These are phyloP conservation scores for Baronia brevicornis DNA, from an alignment of 2,888 invertebrate genomes.

Conservation along the genomic window DNA sequence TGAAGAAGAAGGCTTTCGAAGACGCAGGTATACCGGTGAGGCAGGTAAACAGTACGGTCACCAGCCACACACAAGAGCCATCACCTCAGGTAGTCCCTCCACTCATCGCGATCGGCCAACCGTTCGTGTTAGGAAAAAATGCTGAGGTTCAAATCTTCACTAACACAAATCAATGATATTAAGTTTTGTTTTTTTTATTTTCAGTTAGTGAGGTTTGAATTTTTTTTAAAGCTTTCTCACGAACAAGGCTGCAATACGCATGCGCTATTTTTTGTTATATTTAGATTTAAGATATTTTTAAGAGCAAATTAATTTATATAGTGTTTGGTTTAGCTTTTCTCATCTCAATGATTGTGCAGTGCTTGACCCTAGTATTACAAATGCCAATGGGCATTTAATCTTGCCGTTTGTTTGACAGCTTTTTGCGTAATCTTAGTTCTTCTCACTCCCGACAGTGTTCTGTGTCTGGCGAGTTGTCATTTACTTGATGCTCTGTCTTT, in stretches of 20 bases:
- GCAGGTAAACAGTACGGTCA: constrained; percentile 75
- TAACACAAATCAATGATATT: constrained; percentile 36
- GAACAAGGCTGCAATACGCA: constrained; percentile 20
- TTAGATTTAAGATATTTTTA: no score
- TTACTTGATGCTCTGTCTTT: no score
- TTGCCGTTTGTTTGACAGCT: no score
- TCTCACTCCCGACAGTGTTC: no score
- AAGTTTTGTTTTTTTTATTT: constrained; percentile 37
- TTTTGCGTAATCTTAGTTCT: no score
- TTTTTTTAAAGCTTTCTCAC: constrained; percentile 24
- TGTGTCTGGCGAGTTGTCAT: no score
- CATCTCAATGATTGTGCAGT: no score
- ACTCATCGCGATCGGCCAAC: constrained; percentile 49
- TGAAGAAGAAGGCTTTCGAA: constrained; percentile 92
- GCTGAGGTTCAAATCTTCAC: constrained; percentile 72
- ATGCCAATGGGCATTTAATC: no score
- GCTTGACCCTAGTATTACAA: no score
- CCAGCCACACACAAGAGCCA: constrained; percentile 43
- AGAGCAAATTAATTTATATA: no score
- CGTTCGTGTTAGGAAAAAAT: constrained; percentile 67
- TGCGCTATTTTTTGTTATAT: constrained; percentile 14
- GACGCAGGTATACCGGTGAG: constrained; percentile 88
- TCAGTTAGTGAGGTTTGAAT: constrained; percentile 46
- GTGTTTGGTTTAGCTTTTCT: no score
- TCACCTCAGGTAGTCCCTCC: constrained; percentile 46